Evolutionary conservation across 2,888 invertebrate genomes (phyloP).

Genomic region (Cryptocephalus primarius): DNA sequence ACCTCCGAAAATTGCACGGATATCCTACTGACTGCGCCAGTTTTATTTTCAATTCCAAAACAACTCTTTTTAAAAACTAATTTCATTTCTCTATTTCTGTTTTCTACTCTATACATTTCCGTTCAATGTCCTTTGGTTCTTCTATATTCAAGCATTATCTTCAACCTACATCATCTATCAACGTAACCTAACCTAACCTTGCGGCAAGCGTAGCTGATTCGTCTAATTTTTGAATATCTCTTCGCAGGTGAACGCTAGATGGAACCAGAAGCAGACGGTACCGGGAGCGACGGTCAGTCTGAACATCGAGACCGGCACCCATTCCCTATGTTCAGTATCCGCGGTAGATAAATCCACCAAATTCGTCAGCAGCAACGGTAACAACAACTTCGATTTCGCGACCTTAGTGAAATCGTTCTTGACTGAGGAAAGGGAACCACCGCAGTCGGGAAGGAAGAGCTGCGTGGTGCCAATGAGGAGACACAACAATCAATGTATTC

Average conservation of each 20-base stretch:
- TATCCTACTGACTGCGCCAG: no score
- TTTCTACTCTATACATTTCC: no score
- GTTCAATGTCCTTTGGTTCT: no score
- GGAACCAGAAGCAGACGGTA: constrained; percentile 37
- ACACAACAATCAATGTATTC: constrained; percentile 14
- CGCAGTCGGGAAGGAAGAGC: constrained; percentile 19
- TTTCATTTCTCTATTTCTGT: no score
- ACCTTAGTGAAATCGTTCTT: constrained; percentile 21
- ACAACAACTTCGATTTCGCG: constrained; percentile 15
- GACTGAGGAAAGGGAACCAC: constrained; percentile 16
- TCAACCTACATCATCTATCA: no score
- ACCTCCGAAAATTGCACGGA: no score
- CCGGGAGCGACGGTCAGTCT: constrained; percentile 43
- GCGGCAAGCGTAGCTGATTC: no score
- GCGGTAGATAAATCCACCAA: constrained; percentile 47
- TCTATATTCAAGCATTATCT: no score
- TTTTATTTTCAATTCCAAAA: no score
- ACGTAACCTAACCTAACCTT: no score
- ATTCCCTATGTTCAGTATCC: constrained; percentile 47
- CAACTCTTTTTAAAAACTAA: no score
- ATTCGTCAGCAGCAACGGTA: constrained; percentile 28
- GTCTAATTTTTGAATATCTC: no score
- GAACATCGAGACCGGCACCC: constrained; percentile 40
- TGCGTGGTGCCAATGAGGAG: constrained; percentile 19
- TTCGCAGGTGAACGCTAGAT: constrained; percentile 32